These are phyloP conservation scores for Caenorhabditis panamensis DNA, from an alignment of 2,888 invertebrate species.

Conservation along the genomic window DNA sequence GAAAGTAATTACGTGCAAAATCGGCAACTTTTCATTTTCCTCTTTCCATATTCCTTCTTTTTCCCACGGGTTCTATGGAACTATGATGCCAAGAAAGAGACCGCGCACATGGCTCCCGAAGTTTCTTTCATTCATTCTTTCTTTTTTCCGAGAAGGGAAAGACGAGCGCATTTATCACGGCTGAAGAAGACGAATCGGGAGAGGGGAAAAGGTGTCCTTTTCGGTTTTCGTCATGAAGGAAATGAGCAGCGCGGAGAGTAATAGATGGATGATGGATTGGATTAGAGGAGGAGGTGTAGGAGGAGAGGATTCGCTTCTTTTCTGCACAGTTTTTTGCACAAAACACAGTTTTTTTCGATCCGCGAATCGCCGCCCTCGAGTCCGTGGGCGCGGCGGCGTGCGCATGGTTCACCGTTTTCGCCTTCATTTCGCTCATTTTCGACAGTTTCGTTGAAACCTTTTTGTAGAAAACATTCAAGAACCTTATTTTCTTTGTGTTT, in stretches of 20 bases:
- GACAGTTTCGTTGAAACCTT: too few species aligned
- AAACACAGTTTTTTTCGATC: too few species aligned
- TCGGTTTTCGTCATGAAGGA: neutral
- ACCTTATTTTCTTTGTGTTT: too few species aligned
- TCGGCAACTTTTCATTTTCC: neutral
- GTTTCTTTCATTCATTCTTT: neutral
- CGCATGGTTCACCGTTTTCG: too few species aligned
- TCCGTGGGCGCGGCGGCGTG: too few species aligned
- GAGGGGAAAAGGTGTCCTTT: conserved; percentile 6
- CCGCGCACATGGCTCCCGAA: neutral
- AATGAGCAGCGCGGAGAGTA: neutral
- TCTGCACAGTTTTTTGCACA: too few species aligned
- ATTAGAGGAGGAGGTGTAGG: neutral
- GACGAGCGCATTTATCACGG: neutral
- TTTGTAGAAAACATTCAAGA: too few species aligned
- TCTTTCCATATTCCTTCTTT: neutral
- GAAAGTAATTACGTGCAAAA: conserved; percentile 4
- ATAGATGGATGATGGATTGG: neutral
- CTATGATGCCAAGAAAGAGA: neutral
- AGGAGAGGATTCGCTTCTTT: too few species aligned
- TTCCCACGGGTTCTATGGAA: neutral
- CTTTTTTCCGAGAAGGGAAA: neutral
- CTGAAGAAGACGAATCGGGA: conserved; percentile 11
- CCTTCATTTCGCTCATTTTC: too few species aligned
- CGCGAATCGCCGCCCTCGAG: too few species aligned